Evolutionary conservation across 1,140 invertebrate genomes (phyloP), one percentile per base, ranked within the genome.

Genomic region (Drosophila obscura): DNA sequence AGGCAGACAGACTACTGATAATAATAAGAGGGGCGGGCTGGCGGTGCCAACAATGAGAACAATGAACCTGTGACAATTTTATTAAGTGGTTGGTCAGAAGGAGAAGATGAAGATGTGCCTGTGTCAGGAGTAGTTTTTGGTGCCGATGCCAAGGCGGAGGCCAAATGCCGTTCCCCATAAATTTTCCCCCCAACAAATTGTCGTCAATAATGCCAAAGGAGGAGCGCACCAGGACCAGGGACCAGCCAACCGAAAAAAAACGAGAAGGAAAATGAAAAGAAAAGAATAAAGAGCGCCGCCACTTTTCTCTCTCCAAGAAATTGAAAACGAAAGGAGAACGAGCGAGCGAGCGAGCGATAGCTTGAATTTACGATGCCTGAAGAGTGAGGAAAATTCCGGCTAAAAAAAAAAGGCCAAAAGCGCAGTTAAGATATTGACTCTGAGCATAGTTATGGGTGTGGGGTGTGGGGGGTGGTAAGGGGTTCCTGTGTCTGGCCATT

Each of bases 51-150:
- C 72, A 78, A 80, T 87, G 81, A 59, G 77, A 67, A 85, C 81
- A 87, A 84, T 80, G 77, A 85, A 66, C 81, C 77, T 84, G 62
- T 63, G 81, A 77, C 76, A 84, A 81, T 80, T 74, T 85, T 80
- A 85, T 84, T 84, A 83, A 84, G 76, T 80, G 76, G 72, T 39
- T 39, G 35, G 35, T 39, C 35, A 13, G 35, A 13, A 39, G 35
- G 3, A 11, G 31, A 1, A 28, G 6, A 28, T 13, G 35, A 39
- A 39, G 35, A 39, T 39, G 8, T 39, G 11, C 35, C 35, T 5
- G 35, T 39, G 35, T 77, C 80, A 84, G 77, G 24, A 22, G 46
- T 63, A 58, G 50, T 51, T 59, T 65, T 39, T 11, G 35, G 31
- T 48, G 39, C 26, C 41, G 24, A 61, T 11, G 31, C 35, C 73